A percentile compares a stretch with the other conserved stretches of the same genome.
Conservation (phyloP, 2,888 invertebrate species). For the Arctia plantaginis region DNA sequence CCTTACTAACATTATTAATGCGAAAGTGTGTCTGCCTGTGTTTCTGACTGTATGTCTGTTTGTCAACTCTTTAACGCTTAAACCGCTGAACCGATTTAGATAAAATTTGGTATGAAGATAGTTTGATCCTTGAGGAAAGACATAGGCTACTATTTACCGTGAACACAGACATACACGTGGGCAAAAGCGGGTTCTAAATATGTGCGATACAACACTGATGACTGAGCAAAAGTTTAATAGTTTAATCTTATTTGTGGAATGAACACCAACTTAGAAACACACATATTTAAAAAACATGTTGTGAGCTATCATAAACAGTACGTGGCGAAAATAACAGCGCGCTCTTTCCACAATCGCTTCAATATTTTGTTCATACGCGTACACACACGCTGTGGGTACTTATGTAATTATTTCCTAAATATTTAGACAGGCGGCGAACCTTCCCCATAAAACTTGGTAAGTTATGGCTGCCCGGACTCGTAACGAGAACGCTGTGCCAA, state of each 20-base stretch:
- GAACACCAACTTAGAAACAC: background rate
- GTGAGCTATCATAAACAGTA: slow-evolving; percentile 9
- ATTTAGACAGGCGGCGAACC: slow-evolving; percentile 67
- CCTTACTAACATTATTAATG: too few species aligned
- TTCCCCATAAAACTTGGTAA: slow-evolving; percentile 68
- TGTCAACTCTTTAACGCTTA: too few species aligned
- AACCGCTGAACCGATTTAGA: too few species aligned
- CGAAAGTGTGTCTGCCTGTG: too few species aligned
- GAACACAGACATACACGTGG: too few species aligned
- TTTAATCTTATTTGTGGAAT: background rate
- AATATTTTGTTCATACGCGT: slow-evolving; percentile 50
- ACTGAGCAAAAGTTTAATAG: background rate
- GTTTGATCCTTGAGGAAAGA: too few species aligned
- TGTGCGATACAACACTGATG: background rate
- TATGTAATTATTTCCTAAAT: slow-evolving; percentile 75
- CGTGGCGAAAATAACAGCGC: slow-evolving; percentile 20
- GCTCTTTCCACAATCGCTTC: slow-evolving; percentile 28
- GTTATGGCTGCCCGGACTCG: slow-evolving; percentile 64
- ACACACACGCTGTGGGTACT: slow-evolving; percentile 54
- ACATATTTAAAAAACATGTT: slow-evolving; percentile 5
- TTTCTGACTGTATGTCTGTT: too few species aligned
- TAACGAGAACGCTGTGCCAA: slow-evolving; percentile 56
- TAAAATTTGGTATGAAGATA: too few species aligned
- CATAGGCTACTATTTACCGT: too few species aligned
- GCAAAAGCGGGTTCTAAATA: too few species aligned